Evolutionary conservation across 2,888 invertebrate species (phyloP), one percentile per base, ranked within the genome.

Genomic region (Pteria penguin): DNA sequence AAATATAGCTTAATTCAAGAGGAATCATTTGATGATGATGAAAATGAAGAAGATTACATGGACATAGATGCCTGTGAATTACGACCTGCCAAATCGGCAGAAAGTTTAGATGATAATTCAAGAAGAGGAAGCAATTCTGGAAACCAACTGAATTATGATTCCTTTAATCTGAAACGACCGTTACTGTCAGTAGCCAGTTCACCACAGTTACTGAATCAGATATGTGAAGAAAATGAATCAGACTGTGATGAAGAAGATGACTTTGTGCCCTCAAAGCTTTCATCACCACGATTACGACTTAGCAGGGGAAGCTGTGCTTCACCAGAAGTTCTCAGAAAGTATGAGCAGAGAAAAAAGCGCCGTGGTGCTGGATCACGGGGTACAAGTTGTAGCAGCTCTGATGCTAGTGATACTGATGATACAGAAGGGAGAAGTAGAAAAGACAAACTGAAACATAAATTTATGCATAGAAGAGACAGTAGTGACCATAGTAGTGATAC

Each of bases 1-100:
- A 97, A 97, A 90, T 97, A 97, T 93, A 97, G 97, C 89, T 97
- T 97, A 87, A 97, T 97, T 27, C 96, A 96, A 86, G 98, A 98
- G 91, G 97, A 97, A 86, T 97, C 97, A 88, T 96, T 96, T 89
- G 97, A 97, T 88, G 97, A 93, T 71, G 87, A 88, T 76, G 85
- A 88, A 79, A 82, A 88, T 78, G 82, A 90, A 80, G 78, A 77
- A 8, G 76, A 79, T 36, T 81, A 82, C 57, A 79, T 84, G 78
- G 86, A 86, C 29, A 69, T 84, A 11, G 65, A 74, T 58, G 62
- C 62, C 31, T 72, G 72, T 0, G 80, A 82, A 1, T 75, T 87
- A 26, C 82, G 86, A 60, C 79, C 84, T 29, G 85, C 88, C 3
- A 84, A 84, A 73, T 88, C 88, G 0, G 77, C 84, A 8, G 87